Evolutionary conservation across 2,888 invertebrate genomes (phyloP).

Genomic region (Polymixis lichenea): DNA sequence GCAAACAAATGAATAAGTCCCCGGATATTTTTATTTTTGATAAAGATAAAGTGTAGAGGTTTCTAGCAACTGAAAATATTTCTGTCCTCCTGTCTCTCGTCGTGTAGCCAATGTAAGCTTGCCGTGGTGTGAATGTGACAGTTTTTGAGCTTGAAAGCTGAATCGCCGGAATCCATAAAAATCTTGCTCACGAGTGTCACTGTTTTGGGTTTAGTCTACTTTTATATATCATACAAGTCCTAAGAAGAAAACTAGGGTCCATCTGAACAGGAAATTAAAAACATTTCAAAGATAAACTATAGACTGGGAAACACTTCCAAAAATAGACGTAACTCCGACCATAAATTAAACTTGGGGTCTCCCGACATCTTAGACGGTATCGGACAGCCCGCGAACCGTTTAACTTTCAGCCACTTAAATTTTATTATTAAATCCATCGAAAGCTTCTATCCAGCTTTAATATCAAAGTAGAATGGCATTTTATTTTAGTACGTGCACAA

Average conservation of each 20-base stretch:
- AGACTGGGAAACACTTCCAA: neutral
- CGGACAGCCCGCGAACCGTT: neutral
- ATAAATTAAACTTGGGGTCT: conserved; percentile 31
- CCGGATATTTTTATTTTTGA: conserved; percentile 34
- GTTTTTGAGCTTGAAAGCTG: conserved; percentile 32
- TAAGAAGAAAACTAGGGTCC: neutral
- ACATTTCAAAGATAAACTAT: neutral
- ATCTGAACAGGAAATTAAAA: conserved; percentile 9
- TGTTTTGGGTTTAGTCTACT: neutral
- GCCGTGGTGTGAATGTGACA: conserved; percentile 31
- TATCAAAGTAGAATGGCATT: neutral
- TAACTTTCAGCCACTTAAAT: conserved; percentile 15
- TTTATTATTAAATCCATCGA: conserved; percentile 21
- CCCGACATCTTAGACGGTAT: neutral
- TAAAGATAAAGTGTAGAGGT: conserved; percentile 19
- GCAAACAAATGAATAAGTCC: conserved; percentile 35
- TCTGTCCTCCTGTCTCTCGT: neutral
- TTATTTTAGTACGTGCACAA: conserved; percentile 15
- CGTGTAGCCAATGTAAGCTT: conserved; percentile 34
- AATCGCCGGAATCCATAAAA: neutral
- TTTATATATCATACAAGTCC: neutral
- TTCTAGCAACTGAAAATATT: conserved; percentile 26
- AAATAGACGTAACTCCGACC: neutral
- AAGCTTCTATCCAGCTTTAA: neutral
- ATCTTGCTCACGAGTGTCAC: conserved; percentile 1